phyloP scores from a whole-genome alignment of 1,140 invertebrate species.

The Coelopa frigida region DNA sequence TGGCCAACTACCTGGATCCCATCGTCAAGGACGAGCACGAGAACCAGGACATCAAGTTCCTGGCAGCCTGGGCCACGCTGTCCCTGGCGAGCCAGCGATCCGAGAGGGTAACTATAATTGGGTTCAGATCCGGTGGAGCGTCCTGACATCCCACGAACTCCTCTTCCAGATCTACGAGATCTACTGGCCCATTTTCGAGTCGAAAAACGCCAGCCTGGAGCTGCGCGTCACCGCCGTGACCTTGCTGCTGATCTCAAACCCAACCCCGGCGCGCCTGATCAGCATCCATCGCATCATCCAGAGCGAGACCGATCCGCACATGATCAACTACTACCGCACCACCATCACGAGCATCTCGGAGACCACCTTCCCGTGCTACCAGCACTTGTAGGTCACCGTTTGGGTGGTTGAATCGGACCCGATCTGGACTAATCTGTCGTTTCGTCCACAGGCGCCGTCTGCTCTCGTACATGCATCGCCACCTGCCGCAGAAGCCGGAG shows the following conservation, averaged over 20 bases:
- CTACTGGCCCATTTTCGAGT: constrained; percentile 63
- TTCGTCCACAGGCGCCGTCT: constrained; percentile 45
- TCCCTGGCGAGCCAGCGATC: constrained; percentile 49
- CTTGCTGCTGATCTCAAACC: constrained; percentile 54
- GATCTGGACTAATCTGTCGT: background rate
- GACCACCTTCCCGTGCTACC: constrained; percentile 57
- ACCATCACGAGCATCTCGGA: constrained; percentile 60
- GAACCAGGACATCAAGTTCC: constrained; percentile 51
- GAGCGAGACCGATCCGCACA: constrained; percentile 53
- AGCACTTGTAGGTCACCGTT: constrained; percentile 48
- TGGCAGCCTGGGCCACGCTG: constrained; percentile 56
- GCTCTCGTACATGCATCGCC: constrained; percentile 53
- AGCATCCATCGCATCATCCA: constrained; percentile 62
- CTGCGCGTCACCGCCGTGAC: constrained; percentile 58
- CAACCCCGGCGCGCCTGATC: constrained; percentile 56
- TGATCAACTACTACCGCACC: constrained; percentile 65
- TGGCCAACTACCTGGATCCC: constrained; percentile 55
- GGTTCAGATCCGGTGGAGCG: background rate
- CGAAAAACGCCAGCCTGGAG: constrained; percentile 58
- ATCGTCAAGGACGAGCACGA: constrained; percentile 48
- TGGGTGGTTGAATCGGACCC: background rate
- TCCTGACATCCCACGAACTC: background rate
- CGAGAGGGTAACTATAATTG: constrained; percentile 47
- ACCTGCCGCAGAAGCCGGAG: constrained; percentile 46
- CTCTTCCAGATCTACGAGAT: constrained; percentile 50